Base-by-base conservation (phyloP, 2,888 invertebrate genomes). In the Eilema griseolum region DNA sequence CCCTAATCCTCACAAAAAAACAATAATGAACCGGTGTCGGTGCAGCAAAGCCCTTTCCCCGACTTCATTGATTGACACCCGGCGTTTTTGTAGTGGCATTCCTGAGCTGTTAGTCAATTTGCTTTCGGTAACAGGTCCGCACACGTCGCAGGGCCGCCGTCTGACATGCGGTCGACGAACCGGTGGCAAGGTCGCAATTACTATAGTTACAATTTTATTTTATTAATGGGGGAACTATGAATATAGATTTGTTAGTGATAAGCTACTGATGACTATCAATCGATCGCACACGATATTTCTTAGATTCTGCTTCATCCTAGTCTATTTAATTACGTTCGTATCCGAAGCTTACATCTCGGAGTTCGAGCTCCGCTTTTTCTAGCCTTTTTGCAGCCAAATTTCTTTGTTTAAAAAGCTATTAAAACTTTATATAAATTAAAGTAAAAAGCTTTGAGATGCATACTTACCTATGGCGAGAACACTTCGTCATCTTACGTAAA, bases 81-180 rank as follows among this genome's bases (percentile, higher is more conserved):
- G 24, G 26, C 10, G 41, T 26, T 62, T 62, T 62, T 62, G 41
- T 69, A 66, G 68, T 75, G 72, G 67, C 77, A 83, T 83, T 83
- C 84, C 66, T 77, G 60, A 11, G 70, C 28, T 64, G 70, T 83
- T 80, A 83, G 76, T 80, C 79, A 78, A 78, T 69, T 68, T 59
- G 52, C 52, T 33, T 65, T 28, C 62, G 46, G 10, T 26, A 61
- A 67, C 83, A 75, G 64, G 78, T 78, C 26, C 20, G 63, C 71
- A 65, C 81, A 66, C 20, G 77, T 75, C 57, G 57, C 41, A 37
- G 23, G 5, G n/a, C 52, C 20, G 52, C 52, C 46, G 52, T n/a
- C 52, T 52, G 52, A 52, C 52, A 52, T n/a, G 26, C 67, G 63
- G 70, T 70, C 70, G 59, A 63, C 61, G 67, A 70, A 62, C 63